These are phyloP conservation scores for Drosophila cyrtoloma DNA, from an alignment of 2,888 invertebrate genomes.

Conservation along the genomic window DNA sequence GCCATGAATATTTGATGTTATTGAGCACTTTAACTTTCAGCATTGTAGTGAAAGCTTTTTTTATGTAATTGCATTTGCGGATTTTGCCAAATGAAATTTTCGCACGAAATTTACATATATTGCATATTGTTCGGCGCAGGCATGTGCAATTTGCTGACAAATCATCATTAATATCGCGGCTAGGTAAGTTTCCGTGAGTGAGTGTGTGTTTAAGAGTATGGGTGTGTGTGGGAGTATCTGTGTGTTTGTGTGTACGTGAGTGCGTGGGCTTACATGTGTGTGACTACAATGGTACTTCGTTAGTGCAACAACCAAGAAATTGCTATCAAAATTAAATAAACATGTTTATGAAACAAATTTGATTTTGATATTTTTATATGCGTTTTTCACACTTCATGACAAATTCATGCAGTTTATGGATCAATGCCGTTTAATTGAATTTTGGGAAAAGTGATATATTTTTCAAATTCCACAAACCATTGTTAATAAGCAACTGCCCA, in stretches of 20 bases:
- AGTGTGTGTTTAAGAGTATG: conserved; percentile 17
- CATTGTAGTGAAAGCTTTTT: conserved; percentile 23
- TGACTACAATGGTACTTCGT: conserved; percentile 76
- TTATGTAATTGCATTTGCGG: conserved; percentile 56
- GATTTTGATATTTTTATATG: conserved; percentile 50
- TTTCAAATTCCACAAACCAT: neutral
- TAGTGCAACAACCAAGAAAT: conserved; percentile 60
- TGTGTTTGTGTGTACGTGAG: conserved; percentile 5
- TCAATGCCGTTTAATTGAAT: conserved; percentile 52
- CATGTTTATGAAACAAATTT: conserved; percentile 61
- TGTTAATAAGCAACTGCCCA: neutral
- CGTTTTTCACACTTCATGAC: conserved; percentile 11
- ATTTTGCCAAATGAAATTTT: conserved; percentile 62
- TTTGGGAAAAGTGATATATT: conserved; percentile 18
- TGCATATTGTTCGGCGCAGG: conserved; percentile 60
- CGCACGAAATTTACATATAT: conserved; percentile 53
- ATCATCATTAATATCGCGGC: conserved; percentile 67
- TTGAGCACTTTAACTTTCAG: conserved; percentile 57
- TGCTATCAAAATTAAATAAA: conserved; percentile 69
- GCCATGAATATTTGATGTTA: conserved; percentile 65
- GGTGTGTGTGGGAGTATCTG: conserved; percentile 17
- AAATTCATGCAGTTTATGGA: conserved; percentile 22
- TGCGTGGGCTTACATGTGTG: conserved; percentile 16
- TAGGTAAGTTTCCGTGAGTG: conserved; percentile 34
- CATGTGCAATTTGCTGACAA: conserved; percentile 60